These are phyloP conservation scores for Anoplolepis gracilipes DNA, from an alignment of 1,140 invertebrate species.

Conservation along the genomic window DNA sequence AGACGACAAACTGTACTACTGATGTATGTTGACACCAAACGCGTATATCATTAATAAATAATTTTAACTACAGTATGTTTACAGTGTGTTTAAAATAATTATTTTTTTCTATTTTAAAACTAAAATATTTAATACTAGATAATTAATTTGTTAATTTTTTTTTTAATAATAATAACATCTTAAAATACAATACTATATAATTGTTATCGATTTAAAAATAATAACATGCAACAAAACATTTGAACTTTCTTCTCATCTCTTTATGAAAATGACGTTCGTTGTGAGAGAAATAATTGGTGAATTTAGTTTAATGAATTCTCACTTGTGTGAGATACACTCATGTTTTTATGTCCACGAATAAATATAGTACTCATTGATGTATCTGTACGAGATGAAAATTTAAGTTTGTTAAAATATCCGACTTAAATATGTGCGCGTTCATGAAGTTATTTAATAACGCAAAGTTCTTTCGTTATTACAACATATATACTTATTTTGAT, in stretches of 20 bases:
- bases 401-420: neutral
- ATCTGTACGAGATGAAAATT: neutral
- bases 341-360: neutral
- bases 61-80: neutral
- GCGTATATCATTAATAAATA: constrained; percentile 7
- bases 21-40: constrained; percentile 11
- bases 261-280: neutral
- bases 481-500: constrained; percentile 5
- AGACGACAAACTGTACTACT: neutral
- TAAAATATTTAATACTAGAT: neutral
- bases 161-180: neutral
- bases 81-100: neutral
- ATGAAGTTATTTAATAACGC: neutral
- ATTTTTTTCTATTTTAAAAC: neutral
- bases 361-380: neutral
- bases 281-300: neutral
- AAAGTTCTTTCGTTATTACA: neutral
- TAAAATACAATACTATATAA: neutral
- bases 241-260: neutral
- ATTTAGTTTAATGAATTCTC: neutral
- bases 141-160: neutral
- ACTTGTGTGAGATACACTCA: neutral
- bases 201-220: neutral
- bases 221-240: neutral
- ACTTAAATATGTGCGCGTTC: neutral